phyloP scores from a whole-genome alignment of 2,113 vertebrate genomes.

The Antechinus flavipes region DNA sequence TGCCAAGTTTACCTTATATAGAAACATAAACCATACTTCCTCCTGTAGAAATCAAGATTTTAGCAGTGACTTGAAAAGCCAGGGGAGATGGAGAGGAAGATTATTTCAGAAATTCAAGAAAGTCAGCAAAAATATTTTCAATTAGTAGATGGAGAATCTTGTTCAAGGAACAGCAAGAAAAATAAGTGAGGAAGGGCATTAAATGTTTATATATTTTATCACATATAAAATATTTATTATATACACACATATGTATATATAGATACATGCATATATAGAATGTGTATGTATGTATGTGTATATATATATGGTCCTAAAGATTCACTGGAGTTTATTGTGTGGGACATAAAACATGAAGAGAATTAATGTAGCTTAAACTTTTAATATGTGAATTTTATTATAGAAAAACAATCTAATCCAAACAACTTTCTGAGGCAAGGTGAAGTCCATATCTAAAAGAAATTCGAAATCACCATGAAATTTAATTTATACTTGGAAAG shows the following conservation, averaged over 20 bases:
- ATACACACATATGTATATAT: too few species aligned
- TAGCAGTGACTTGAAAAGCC: neutral
- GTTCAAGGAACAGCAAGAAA: neutral
- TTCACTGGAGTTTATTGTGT: neutral
- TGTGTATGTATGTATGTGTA: too few species aligned
- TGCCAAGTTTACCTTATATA: too few species aligned
- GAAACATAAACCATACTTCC: too few species aligned
- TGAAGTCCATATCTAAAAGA: neutral
- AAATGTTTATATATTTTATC: neutral
- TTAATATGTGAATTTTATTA: neutral
- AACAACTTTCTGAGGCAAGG: neutral
- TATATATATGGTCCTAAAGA: neutral
- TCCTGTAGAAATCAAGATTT: neutral
- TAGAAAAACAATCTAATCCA: neutral
- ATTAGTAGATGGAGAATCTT: neutral
- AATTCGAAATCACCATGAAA: neutral
- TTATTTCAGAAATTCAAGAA: neutral
- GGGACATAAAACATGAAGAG: neutral
- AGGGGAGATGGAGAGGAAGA: neutral
- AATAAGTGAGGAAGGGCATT: neutral
- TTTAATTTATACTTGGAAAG: neutral
- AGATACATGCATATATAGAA: too few species aligned
- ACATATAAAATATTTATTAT: too few species aligned
- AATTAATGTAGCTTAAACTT: neutral
- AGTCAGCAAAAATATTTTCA: neutral